Evolutionary conservation across 2,113 vertebrate genomes (phyloP).

Genomic region (Gavia stellata): DNA sequence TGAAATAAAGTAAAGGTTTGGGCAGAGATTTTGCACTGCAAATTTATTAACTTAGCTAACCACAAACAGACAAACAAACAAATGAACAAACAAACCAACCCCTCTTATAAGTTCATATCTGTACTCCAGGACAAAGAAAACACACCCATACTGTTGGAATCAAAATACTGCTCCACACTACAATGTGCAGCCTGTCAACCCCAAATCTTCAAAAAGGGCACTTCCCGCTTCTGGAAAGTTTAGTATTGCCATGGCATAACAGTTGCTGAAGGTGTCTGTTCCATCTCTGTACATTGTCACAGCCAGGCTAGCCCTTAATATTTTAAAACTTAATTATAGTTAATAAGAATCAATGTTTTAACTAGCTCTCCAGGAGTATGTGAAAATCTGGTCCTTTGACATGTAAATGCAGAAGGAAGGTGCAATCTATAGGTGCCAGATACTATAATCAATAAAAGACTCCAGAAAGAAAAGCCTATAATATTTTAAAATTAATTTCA

Average conservation of each 20-base stretch:
- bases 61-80: neutral
- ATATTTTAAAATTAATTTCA: fast-evolving
- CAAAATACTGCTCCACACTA: neutral
- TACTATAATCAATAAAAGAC: neutral
- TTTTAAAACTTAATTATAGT: neutral
- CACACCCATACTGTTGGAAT: neutral
- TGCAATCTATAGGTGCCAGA: neutral
- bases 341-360: neutral
- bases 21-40: neutral
- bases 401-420: neutral
- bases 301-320: neutral
- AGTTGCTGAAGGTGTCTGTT: neutral
- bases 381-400: neutral
- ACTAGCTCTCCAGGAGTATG: neutral
- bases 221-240: neutral
- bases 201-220: neutral
- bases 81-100: neutral
- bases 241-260: neutral
- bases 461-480: neutral
- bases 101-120: neutral
- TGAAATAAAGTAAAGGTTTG: neutral
- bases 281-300: neutral
- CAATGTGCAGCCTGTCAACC: neutral
- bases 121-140: neutral
- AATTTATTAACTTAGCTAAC: neutral